Evolutionary conservation across 2,797 vertebrate genomes (phyloP).

Genomic region (Lagorchestes hirsutus): DNA sequence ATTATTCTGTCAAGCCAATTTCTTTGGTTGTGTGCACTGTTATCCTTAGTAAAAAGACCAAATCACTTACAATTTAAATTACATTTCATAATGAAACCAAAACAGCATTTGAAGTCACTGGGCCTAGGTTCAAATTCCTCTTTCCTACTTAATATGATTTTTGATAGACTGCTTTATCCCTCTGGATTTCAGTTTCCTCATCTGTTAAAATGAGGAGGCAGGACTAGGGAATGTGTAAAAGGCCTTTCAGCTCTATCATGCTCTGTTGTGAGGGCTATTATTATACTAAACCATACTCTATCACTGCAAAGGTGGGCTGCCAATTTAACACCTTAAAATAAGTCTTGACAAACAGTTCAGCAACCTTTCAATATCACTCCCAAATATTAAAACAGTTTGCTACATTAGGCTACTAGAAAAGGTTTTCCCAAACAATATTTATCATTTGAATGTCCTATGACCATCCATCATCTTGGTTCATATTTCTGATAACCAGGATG

Average conservation of each 20-base stretch:
- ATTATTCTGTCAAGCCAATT: conserved; percentile 66
- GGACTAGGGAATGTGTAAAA: not conserved
- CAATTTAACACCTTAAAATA: conserved; percentile 56
- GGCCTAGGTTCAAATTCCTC: not conserved
- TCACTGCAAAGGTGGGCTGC: conserved; percentile 20
- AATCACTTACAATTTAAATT: not conserved
- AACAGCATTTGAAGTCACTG: not conserved
- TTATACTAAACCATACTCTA: not conserved
- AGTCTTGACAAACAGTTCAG: conserved; percentile 40
- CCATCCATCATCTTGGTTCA: too few species aligned
- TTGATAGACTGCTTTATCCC: not conserved
- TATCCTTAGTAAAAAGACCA: conserved; percentile 59
- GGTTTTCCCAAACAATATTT: too few species aligned
- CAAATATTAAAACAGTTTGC: not conserved
- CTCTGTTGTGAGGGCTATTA: not conserved
- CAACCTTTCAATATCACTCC: not conserved
- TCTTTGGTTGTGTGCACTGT: conserved; percentile 58
- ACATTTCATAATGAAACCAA: not conserved
- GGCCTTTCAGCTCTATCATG: not conserved
- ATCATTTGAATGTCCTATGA: too few species aligned
- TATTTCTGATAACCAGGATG: too few species aligned
- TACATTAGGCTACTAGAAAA: too few species aligned
- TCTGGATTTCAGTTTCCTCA: not conserved
- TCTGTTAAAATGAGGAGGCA: not conserved
- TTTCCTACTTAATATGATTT: not conserved